Evolutionary conservation across 2,113 vertebrate genomes (phyloP).

Genomic region (sheep (Ovis aries)): DNA sequence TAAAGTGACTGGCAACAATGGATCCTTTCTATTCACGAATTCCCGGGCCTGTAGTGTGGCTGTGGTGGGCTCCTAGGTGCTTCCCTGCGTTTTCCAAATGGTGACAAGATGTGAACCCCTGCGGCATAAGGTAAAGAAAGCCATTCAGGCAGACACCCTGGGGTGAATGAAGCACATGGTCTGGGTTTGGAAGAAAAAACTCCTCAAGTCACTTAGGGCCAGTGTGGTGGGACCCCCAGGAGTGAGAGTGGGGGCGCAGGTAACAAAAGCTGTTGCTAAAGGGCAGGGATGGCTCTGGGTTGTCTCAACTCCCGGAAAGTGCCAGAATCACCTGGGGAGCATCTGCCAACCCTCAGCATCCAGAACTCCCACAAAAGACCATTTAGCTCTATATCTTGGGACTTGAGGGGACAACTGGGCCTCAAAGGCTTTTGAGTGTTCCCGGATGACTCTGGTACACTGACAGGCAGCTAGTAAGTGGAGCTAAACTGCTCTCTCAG

Average conservation of each 20-base stretch:
- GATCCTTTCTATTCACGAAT: slow-evolving; percentile 29
- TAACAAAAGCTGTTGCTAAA: not conserved
- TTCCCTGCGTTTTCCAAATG: not conserved
- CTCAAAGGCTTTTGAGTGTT: not conserved
- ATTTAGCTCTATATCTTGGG: not conserved
- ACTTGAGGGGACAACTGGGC: not conserved
- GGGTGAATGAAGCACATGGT: not conserved
- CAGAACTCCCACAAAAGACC: not conserved
- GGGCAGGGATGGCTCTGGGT: not conserved
- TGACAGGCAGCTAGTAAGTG: not conserved
- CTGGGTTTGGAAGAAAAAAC: not conserved
- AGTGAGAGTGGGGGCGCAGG: not conserved
- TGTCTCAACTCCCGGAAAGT: not conserved
- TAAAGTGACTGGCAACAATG: slow-evolving; percentile 47
- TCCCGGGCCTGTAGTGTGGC: not conserved
- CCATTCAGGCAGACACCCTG: not conserved
- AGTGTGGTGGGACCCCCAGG: not conserved
- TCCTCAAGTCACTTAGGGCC: not conserved
- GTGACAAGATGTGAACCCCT: not conserved
- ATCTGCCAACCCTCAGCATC: not conserved
- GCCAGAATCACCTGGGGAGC: not conserved
- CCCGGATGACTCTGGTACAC: too few species aligned
- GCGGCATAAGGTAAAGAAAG: not conserved
- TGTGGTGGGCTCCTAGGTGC: not conserved
- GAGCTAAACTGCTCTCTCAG: not conserved